Evolutionary conservation across 2,797 vertebrate genomes (phyloP).

Genomic region (Pseudotriccus pelzelni): DNA sequence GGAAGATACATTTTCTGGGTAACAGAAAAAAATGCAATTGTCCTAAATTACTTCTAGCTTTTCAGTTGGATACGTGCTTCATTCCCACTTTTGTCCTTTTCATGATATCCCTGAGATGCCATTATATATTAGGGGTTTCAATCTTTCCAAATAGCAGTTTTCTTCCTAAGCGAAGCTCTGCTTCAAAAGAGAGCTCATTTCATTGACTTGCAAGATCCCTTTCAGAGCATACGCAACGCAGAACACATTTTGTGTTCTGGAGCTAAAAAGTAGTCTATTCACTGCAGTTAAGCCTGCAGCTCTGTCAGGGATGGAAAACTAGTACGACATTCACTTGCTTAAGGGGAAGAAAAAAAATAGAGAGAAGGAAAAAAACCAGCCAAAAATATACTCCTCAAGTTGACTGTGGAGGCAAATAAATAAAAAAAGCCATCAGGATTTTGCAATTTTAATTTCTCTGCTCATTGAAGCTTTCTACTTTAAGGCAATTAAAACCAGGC

Average conservation of each 20-base stretch:
- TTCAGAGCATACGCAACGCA: rapidly evolving
- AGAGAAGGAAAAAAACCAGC: background rate
- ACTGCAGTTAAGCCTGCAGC: background rate
- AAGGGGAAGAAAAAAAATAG: background rate
- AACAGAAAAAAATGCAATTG: background rate
- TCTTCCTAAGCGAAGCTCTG: background rate
- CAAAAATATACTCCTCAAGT: background rate
- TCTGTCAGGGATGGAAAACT: constrained; percentile 23
- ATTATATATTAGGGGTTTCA: background rate
- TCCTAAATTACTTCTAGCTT: background rate
- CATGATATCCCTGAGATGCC: background rate
- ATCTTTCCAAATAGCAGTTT: background rate
- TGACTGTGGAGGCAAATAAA: constrained; percentile 13
- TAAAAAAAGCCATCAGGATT: constrained; percentile 36
- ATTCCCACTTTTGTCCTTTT: background rate
- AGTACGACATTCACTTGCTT: constrained; percentile 7
- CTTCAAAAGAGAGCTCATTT: background rate
- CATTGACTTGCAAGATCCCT: background rate
- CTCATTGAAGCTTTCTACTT: constrained; percentile 60
- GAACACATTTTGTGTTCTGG: background rate
- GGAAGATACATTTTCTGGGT: background rate
- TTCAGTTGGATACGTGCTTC: background rate
- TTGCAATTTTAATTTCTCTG: constrained; percentile 70
- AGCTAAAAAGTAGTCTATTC: constrained; percentile 13
- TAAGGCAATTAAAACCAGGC: constrained; percentile 67